Evolutionary conservation across 2,888 invertebrate genomes (phyloP), one percentile per base, ranked within the genome.

Genomic region (Melangyna quadrimaculata): DNA sequence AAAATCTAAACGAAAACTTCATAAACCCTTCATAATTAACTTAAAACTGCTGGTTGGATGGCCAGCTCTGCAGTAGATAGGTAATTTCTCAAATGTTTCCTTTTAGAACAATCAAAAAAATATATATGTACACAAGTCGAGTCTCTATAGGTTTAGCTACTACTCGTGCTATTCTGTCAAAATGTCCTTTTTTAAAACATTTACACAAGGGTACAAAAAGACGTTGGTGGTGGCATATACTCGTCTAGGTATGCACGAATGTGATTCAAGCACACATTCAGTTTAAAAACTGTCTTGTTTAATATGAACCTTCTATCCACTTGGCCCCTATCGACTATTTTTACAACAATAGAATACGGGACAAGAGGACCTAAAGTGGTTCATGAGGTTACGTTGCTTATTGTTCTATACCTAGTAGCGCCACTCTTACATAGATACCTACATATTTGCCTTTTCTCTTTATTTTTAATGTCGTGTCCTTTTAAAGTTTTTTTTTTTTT

Each of bases 1-100:
- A 43, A 19, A 43, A 43, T n/a, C n/a, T 65, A 35, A 67, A 51
- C 12, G 27, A 35, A 67, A 61, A 67, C 43, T 53, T 59, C 40
- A 72, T 59, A 63, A 75, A 55, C 74, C 65, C 59, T 79, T 71
- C 53, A 74, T 79, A 84, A 84, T 84, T 84, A 79, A 84, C 65
- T 79, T 79, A 67, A n/a, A 74, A 79, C 71, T 79, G 55, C 74
- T 71, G 79, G 67, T 48, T 51, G 35, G 19, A 51, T 2, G 32
- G 14, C 1, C n/a, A 43, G 45, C n/a, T 53, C 22, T 37, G 24
- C n/a, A 17, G 22, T 22, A 29, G 17, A 59, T 48, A 29, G 17
- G 51, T 48, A 53, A 35, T 27, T 29, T 43, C 17, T 57, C n/a
- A n/a, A 35, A 77, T 67, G 10, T 7, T 37, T 17, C 55, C 27